These are phyloP conservation scores for Portunus trituberculatus DNA, from an alignment of 1,140 invertebrate species.

Conservation along the genomic window DNA sequence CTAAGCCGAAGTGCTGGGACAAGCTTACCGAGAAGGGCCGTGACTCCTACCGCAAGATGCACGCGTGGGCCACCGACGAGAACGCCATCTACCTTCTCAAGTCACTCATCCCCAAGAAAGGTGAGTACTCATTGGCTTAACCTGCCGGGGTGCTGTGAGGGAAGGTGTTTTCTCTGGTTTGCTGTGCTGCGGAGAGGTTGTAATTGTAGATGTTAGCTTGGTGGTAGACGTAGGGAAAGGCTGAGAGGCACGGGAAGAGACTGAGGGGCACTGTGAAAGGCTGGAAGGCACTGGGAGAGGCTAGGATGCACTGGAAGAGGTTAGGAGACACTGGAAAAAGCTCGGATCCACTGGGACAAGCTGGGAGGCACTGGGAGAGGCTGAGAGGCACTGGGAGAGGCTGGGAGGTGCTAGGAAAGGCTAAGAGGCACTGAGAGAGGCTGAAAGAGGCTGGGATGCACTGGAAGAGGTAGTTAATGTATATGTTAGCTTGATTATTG, in stretches of 20 bases:
- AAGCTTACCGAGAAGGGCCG: slow-evolving; percentile 99
- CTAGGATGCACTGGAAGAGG: too few relatives aligned
- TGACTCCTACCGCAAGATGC: slow-evolving; percentile 99
- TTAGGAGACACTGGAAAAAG: too few relatives aligned
- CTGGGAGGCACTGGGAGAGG: too few relatives aligned
- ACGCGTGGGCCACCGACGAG: slow-evolving; percentile 99
- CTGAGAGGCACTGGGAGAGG: too few relatives aligned
- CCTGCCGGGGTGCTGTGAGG: background rate
- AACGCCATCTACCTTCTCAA: slow-evolving; percentile 97
- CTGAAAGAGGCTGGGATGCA: too few relatives aligned
- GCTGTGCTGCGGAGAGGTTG: background rate
- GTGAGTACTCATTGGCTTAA: slow-evolving; percentile 84
- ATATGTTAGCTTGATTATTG: background rate
- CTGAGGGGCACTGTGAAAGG: background rate
- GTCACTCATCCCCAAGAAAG: slow-evolving; percentile 98
- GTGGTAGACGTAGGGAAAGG: background rate
- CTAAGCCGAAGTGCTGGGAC: slow-evolving; percentile 99
- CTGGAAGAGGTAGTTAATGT: background rate
- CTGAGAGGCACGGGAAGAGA: background rate
- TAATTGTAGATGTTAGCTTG: background rate
- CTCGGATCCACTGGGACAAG: too few relatives aligned
- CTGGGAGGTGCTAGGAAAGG: too few relatives aligned
- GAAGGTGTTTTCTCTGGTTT: background rate
- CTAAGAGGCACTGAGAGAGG: too few relatives aligned
- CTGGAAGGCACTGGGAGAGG: too few relatives aligned